A percentile compares a stretch with the other conserved stretches of the same genome.
Evolutionary conservation across 2,888 invertebrate species (phyloP).

Genomic region (Myopa testacea): DNA sequence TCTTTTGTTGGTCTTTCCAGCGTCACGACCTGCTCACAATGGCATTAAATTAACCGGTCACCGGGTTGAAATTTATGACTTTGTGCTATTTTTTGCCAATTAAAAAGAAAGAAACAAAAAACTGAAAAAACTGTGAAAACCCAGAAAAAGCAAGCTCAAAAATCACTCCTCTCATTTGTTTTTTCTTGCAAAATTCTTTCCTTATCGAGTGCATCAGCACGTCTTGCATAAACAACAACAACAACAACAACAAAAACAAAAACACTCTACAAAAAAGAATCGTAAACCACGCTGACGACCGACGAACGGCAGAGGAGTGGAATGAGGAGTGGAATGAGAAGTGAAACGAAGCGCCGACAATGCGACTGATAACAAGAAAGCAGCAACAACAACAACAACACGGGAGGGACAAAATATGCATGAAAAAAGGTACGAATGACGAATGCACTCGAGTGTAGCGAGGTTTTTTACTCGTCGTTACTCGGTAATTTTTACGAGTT

Average conservation of each 20-base stretch:
- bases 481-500: no score
- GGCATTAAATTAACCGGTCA: constrained; percentile 5
- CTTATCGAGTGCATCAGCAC: constrained; percentile 11
- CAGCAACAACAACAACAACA: neutral
- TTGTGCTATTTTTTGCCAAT: neutral
- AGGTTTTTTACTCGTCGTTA: no score
- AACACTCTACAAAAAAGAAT: no score
- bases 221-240: neutral
- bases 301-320: no score
- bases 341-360: neutral
- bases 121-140: neutral
- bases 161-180: neutral
- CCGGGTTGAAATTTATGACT: constrained; percentile 11
- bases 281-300: no score
- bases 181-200: neutral
- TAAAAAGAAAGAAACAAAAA: neutral
- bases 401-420: neutral
- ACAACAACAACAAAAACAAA: no score
- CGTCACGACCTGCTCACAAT: neutral
- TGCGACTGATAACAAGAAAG: neutral
- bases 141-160: neutral
- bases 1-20: no score
- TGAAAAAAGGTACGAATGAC: neutral
- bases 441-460: no score
- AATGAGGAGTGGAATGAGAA: no score